Evolutionary conservation across 2,888 invertebrate species (phyloP), one percentile per base, ranked within the genome.

Genomic region (Tridacna gigas): DNA sequence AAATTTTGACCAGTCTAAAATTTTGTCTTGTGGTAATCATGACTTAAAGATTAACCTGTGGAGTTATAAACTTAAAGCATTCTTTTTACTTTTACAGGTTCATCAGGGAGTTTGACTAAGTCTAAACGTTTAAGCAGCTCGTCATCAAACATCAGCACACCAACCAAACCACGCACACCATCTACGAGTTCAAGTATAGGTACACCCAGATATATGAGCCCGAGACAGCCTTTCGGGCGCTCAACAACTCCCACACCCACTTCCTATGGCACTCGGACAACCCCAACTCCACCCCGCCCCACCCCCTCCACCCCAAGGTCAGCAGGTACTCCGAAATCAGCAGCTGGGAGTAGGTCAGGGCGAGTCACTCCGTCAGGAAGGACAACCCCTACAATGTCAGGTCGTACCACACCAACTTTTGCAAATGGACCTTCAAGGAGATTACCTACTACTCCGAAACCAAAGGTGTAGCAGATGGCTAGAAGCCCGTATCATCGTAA

Each of bases 101-200:
- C 93, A 25, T 92, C 92, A 15, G 92, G 92, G 61, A 92, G 91
- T 81, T 84, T 93, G 60, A 89, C 88, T 25, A 86, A 91, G 63
- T 89, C 91, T 26, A 92, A 91, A 76, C 91, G 92, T 56, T 86
- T 93, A 45, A 92, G 92, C 82, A 91, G 88, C 28, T 92, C 92
- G 37, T 91, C 92, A 25, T 90, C 92, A 20, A 91, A 90, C 82
- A 85, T 92, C 45, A 89, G 88, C 45, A 88, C 91, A 37, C 89
- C 90, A 37, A 83, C 88, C 4, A 86, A 87, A 65, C 80, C 88
- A 74, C 88, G 88, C 80, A 77, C 84, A 13, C 86, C 89, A 77
- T 86, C 89, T 67, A 83, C 79, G 15, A 66, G 83, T 48, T 80
- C 83, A 37, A 66, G 75, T 60, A 80, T 84, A 28, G 83, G 86